Percentiles rank a stretch among this genome's conserved stretches.
These are phyloP conservation scores for Lepus oiostolus DNA, from an alignment of 2,797 vertebrate species.

Conservation along the genomic window DNA sequence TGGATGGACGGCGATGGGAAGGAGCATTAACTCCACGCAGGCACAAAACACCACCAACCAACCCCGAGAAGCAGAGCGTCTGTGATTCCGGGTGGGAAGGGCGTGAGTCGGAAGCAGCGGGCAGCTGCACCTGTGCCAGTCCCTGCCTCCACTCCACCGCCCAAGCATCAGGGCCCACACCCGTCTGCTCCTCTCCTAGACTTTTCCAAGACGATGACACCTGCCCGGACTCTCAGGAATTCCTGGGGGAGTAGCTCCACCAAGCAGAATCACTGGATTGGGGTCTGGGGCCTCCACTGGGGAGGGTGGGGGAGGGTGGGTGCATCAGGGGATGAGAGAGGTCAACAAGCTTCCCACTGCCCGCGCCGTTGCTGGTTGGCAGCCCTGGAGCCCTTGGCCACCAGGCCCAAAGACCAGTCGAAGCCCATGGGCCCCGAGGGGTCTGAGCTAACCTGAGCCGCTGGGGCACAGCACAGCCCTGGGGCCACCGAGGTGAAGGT, in stretches of 20 bases:
- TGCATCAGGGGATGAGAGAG: background rate
- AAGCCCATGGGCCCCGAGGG: background rate
- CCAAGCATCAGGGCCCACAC: background rate
- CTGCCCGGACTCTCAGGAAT: background rate
- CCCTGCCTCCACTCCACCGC: background rate
- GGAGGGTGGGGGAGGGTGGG: background rate
- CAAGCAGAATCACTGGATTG: background rate
- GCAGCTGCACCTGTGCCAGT: background rate
- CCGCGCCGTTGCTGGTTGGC: background rate
- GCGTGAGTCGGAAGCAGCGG: background rate
- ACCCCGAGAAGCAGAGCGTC: background rate
- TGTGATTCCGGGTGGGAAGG: background rate
- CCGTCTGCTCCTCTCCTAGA: background rate
- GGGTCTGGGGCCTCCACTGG: background rate
- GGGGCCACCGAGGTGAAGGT: background rate
- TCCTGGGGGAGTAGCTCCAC: too few species aligned
- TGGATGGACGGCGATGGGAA: background rate
- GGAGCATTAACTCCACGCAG: too few species aligned
- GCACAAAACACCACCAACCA: background rate
- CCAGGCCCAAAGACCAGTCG: too few species aligned
- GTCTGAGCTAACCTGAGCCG: background rate
- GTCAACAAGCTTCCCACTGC: background rate
- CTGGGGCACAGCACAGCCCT: background rate
- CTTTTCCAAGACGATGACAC: background rate
- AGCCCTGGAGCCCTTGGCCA: background rate